Base-by-base conservation (phyloP, 2,113 vertebrate species). In the Scalopus aquaticus region DNA sequence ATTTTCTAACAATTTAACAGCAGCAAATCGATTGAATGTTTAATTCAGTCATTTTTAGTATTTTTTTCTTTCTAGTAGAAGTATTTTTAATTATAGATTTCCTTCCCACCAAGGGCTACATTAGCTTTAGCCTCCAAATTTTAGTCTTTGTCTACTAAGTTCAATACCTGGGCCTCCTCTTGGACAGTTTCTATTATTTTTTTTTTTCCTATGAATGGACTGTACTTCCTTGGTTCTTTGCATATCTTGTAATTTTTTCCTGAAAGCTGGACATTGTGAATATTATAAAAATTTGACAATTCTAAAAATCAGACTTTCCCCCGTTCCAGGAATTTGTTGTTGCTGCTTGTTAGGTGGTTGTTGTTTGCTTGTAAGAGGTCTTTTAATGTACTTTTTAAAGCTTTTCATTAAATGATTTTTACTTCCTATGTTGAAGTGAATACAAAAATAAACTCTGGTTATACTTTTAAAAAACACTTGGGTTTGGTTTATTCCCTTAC, bases 361-460 rank as follows among this genome's bases (percentile, higher is more conserved):
- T 28, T 83, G 24, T 70, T 77, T 44, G 26, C 17, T 35, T 0
- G 30, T 58, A 44, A 65, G 26, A 83, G 35, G 76, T 42, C 67
- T 89, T 76, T 82, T 46, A 26, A 56, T 51, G 49, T 51, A 13
- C 15, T 51, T 51, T 51, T 51, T 16, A 51, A 7, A 65, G 20
- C n/a, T 96, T 95, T 82, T 89, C 37, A 93, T 79, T 70, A 82
- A 83, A 79, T 86, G 82, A 88, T 7, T 20, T 65, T 96, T n/a
- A n/a, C n/a, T 92, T 78, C 51, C 56, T 82, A 58, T 17, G 30
- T 1, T 79, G 24, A 90, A 42, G 20, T 42, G 17, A 91, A 37
- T 91, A 42, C 22, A 73, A 97, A 95, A 93, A 81, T 51, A 69
- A 89, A 74, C 76, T 70, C 22, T 19, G 30, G 42, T 30, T 90